Evolutionary conservation across 2,888 invertebrate genomes (phyloP).

Genomic region (Drosophila basisetae): DNA sequence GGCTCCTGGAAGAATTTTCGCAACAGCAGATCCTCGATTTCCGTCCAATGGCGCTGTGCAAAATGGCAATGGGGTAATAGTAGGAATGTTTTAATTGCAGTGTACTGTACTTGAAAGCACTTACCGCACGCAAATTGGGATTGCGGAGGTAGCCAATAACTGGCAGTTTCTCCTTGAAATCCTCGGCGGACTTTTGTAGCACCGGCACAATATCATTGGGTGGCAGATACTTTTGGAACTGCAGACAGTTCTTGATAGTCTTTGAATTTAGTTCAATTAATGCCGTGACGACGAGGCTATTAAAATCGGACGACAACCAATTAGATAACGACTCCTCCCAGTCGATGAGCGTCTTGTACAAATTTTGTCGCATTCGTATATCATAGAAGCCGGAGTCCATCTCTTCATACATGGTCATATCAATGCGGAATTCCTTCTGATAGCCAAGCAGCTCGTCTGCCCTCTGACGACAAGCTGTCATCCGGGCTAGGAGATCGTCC

Average conservation of each 20-base stretch:
- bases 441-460: constrained; percentile 92
- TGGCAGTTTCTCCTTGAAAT: constrained; percentile 92
- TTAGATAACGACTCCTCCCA: constrained; percentile 89
- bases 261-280: constrained; percentile 88
- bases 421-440: constrained; percentile 95
- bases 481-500: constrained; percentile 88
- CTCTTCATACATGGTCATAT: constrained; percentile 92
- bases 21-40: constrained; percentile 90
- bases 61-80: neutral
- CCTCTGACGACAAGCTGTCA: constrained; percentile 88
- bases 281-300: constrained; percentile 89
- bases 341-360: constrained; percentile 92
- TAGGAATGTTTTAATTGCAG: neutral
- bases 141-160: constrained; percentile 93
- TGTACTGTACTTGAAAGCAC: neutral
- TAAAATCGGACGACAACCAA: constrained; percentile 87
- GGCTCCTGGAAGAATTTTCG: constrained; percentile 91
- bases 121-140: constrained; percentile 89
- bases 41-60: constrained; percentile 92
- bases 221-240: constrained; percentile 94
- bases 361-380: constrained; percentile 91
- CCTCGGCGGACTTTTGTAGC: constrained; percentile 91
- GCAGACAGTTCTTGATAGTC: constrained; percentile 90
- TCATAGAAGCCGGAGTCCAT: constrained; percentile 92
- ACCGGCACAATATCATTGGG: constrained; percentile 91